These are phyloP conservation scores for Eospalax fontanierii DNA, from an alignment of 2,797 vertebrate species.

Conservation along the genomic window DNA sequence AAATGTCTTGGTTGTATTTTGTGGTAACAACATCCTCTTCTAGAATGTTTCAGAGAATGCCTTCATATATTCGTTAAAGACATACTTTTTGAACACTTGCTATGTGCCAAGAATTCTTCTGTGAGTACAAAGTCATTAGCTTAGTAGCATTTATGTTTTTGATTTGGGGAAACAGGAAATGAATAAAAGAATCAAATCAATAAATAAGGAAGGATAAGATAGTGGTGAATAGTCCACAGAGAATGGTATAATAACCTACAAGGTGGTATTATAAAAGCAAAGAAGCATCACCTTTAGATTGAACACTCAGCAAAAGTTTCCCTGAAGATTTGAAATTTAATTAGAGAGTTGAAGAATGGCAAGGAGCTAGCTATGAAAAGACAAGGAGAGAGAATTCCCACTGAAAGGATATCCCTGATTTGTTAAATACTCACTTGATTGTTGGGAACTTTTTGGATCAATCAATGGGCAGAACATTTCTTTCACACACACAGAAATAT, in stretches of 20 bases:
- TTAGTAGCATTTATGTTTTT: not conserved
- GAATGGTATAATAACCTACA: no score
- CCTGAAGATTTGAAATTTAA: not conserved
- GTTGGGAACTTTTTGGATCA: no score
- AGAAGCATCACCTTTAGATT: not conserved
- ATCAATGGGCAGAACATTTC: no score
- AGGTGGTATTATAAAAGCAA: not conserved
- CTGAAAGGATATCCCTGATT: not conserved
- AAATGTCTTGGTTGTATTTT: not conserved
- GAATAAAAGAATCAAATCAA: constrained; percentile 11
- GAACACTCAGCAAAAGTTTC: not conserved
- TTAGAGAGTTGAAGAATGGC: not conserved
- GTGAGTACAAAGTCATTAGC: constrained; percentile 6
- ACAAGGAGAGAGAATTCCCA: not conserved
- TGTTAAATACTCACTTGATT: no score
- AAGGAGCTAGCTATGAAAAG: not conserved
- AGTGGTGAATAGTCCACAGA: not conserved
- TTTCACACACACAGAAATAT: not conserved
- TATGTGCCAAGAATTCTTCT: constrained; percentile 11
- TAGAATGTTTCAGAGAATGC: not conserved
- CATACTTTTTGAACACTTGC: not conserved
- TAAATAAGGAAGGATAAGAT: not conserved
- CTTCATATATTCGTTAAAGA: not conserved
- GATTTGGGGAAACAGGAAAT: not conserved
- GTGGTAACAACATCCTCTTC: not conserved